Conservation (phyloP, 2,113 vertebrate genomes). For the Steatornis caripensis region DNA sequence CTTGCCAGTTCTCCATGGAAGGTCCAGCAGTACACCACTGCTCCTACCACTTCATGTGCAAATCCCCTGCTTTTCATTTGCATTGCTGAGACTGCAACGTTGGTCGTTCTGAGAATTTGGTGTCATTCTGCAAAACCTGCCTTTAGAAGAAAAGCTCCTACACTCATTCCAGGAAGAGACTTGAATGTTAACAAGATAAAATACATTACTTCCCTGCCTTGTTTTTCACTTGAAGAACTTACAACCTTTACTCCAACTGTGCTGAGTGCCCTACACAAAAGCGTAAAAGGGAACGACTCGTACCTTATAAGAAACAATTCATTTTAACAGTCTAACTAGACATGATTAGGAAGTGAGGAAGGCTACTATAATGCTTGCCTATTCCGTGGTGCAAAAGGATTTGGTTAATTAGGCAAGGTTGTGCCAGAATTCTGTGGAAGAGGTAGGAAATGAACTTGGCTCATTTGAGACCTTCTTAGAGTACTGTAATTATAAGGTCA, state of each 20-base stretch:
- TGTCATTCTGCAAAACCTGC: not conserved
- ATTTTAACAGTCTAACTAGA: not conserved
- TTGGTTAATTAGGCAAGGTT: not conserved
- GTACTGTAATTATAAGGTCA: not conserved
- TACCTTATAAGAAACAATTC: not conserved
- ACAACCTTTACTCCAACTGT: not conserved
- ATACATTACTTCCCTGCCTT: not conserved
- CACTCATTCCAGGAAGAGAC: not conserved
- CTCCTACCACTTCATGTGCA: not conserved
- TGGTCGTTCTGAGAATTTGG: not conserved
- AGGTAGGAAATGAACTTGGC: not conserved
- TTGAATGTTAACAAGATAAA: not conserved
- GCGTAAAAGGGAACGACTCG: not conserved
- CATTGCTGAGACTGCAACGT: not conserved
- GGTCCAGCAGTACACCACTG: not conserved
- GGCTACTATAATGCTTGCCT: not conserved
- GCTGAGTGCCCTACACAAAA: not conserved
- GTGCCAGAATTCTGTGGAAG: not conserved
- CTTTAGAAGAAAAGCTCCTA: not conserved
- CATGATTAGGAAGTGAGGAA: not conserved
- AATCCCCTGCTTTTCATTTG: not conserved
- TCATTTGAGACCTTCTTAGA: not conserved
- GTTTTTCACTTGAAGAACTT: not conserved
- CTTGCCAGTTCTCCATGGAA: not conserved
- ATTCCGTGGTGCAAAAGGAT: not conserved